Conservation (phyloP, 2,797 vertebrate species). For the Tangara arthus region DNA sequence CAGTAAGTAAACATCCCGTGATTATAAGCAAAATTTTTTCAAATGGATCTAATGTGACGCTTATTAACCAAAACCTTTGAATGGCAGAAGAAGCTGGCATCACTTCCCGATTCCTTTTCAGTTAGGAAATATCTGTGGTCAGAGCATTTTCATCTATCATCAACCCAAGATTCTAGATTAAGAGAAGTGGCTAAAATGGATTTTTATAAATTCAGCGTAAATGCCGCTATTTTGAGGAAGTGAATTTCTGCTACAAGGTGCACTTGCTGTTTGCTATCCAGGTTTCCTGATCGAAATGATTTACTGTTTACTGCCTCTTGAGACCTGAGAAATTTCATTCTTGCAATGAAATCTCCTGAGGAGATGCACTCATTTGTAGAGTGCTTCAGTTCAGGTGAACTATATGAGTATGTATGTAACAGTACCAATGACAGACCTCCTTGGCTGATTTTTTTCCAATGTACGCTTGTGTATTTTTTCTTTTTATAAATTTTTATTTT, state of each 20-base stretch:
- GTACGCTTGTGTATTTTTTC: neutral
- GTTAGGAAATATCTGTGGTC: slow-evolving; percentile 40
- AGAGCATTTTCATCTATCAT: neutral
- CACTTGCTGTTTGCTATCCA: neutral
- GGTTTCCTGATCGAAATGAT: slow-evolving; percentile 2
- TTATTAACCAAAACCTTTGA: slow-evolving; percentile 43
- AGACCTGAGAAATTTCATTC: slow-evolving; percentile 1
- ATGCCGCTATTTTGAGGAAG: slow-evolving; percentile 48
- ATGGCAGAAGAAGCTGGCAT: slow-evolving; percentile 24
- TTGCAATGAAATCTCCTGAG: neutral
- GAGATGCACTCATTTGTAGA: neutral
- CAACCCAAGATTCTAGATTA: neutral
- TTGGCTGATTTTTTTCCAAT: neutral
- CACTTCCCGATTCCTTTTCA: slow-evolving; percentile 20
- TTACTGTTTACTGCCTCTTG: slow-evolving; percentile 3
- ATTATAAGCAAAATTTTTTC: neutral
- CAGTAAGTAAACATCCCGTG: neutral
- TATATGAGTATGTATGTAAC: neutral
- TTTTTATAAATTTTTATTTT: neutral
- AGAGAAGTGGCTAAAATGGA: slow-evolving; percentile 55
- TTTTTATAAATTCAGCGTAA: slow-evolving; percentile 42
- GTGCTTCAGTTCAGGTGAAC: slow-evolving; percentile 1
- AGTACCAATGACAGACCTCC: neutral
- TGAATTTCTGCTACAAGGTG: neutral
- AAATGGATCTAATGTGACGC: neutral